A percentile compares a stretch with the other conserved stretches of the same genome.
phyloP scores from a whole-genome alignment of 30 jellyfish, hydroid and myxozoan species.

The Nemopilema nomurai region DNA sequence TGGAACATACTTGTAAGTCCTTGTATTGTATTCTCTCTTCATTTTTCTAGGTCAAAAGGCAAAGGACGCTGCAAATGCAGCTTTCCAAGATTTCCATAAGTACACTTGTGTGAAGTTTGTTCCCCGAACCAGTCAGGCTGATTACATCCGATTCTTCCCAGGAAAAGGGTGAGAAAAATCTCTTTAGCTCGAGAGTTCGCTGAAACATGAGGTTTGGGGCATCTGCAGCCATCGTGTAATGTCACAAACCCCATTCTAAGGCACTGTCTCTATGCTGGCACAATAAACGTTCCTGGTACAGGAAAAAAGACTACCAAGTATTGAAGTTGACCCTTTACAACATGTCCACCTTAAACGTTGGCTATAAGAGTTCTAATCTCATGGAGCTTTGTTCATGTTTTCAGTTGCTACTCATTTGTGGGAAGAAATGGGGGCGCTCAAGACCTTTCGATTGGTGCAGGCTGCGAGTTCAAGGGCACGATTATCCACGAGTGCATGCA shows the following conservation, averaged over 20 bases:
- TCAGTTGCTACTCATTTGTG: slow-evolving; percentile 53
- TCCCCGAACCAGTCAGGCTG: slow-evolving; percentile 36
- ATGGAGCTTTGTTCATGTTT: too few species aligned
- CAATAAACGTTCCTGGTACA: too few species aligned
- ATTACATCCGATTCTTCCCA: slow-evolving; percentile 49
- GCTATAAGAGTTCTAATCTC: too few species aligned
- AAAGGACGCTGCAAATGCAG: slow-evolving; percentile 44
- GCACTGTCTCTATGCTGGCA: too few species aligned
- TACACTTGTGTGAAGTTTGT: slow-evolving; percentile 45
- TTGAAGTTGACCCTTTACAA: too few species aligned
- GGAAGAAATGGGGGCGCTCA: slow-evolving; percentile 58
- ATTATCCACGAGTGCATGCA: slow-evolving; percentile 55
- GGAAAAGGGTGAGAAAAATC: slow-evolving; percentile 63
- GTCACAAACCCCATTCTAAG: too few species aligned
- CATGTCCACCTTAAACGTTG: too few species aligned
- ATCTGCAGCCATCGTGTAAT: too few species aligned
- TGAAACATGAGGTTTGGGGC: too few species aligned
- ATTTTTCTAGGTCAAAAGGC: slow-evolving; percentile 27
- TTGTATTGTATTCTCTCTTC: background rate
- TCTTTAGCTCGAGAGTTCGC: too few species aligned
- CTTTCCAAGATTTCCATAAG: slow-evolving; percentile 40
- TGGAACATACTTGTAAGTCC: too few species aligned
- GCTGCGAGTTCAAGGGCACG: slow-evolving; percentile 63
- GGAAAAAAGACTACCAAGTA: too few species aligned
- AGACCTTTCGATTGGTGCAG: slow-evolving; percentile 59